Evolutionary conservation across 1,140 invertebrate genomes (phyloP).

Genomic region (Temnothorax curvispinosus): DNA sequence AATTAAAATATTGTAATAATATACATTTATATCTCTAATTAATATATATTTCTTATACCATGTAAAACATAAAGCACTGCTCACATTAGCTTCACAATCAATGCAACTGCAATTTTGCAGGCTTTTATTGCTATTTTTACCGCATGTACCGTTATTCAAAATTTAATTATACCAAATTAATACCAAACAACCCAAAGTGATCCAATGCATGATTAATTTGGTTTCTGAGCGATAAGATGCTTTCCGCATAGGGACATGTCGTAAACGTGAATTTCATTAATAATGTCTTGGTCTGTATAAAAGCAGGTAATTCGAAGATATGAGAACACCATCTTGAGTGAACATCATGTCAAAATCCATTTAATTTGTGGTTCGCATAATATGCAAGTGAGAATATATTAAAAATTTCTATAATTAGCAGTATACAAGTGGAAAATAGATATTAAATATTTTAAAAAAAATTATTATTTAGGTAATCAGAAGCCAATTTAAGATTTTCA

Average conservation of each 20-base stretch:
- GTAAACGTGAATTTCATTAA: slow-evolving; percentile 5
- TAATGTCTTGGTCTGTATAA: not conserved
- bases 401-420: not conserved
- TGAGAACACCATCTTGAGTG: not conserved
- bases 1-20: not conserved
- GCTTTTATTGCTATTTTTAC: slow-evolving; percentile 13
- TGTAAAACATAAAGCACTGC: not conserved
- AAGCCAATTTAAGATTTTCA: not conserved
- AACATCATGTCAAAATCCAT: not conserved
- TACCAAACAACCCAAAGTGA: not conserved
- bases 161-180: slow-evolving; percentile 33
- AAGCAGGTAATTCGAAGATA: not conserved
- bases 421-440: not conserved
- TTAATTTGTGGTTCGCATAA: not conserved
- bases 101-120: not conserved
- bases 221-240: not conserved
- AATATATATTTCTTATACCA: not conserved
- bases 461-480: not conserved
- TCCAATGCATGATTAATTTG: slow-evolving; percentile 38
- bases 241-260: not conserved
- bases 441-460: not conserved
- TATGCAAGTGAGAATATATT: not conserved
- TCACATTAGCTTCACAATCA: not conserved
- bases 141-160: not conserved
- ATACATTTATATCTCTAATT: not conserved